These are phyloP conservation scores for Deroptyus accipitrinus DNA, from an alignment of 2,113 vertebrate genomes.

Conservation along the genomic window DNA sequence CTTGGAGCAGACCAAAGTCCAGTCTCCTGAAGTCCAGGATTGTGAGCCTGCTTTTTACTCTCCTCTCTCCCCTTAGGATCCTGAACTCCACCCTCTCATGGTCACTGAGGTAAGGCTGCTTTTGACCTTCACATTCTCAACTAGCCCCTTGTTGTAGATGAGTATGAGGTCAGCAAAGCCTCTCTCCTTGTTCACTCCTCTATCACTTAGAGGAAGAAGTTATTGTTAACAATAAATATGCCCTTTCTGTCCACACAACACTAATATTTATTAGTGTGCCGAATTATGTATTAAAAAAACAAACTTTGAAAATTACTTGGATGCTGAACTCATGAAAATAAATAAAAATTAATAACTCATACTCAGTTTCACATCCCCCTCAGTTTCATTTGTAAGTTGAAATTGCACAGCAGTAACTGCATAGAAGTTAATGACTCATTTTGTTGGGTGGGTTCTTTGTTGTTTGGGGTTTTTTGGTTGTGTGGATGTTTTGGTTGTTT, in stretches of 20 bases:
- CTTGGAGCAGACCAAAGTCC: not conserved
- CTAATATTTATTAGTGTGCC: not conserved
- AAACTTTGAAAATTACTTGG: not conserved
- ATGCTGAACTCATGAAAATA: not conserved
- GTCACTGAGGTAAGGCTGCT: not conserved
- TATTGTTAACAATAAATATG: not conserved
- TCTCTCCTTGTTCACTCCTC: not conserved
- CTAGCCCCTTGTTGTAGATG: not conserved
- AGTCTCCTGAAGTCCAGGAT: not conserved
- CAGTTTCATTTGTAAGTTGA: not conserved
- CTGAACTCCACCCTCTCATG: not conserved
- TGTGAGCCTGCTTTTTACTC: not conserved
- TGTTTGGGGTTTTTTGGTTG: not conserved
- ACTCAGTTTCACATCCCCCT: not conserved
- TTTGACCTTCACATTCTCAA: not conserved
- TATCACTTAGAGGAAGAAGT: not conserved
- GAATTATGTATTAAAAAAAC: not conserved
- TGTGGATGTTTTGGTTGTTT: not conserved
- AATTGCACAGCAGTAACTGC: not conserved
- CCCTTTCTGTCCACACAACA: not conserved
- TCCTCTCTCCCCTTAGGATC: not conserved
- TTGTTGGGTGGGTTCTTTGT: not conserved
- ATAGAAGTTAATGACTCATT: not conserved
- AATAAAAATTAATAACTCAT: not conserved
- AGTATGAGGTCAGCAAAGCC: not conserved